Evolutionary conservation across 2,797 vertebrate genomes (phyloP).

Genomic region (Ibycter americanus): DNA sequence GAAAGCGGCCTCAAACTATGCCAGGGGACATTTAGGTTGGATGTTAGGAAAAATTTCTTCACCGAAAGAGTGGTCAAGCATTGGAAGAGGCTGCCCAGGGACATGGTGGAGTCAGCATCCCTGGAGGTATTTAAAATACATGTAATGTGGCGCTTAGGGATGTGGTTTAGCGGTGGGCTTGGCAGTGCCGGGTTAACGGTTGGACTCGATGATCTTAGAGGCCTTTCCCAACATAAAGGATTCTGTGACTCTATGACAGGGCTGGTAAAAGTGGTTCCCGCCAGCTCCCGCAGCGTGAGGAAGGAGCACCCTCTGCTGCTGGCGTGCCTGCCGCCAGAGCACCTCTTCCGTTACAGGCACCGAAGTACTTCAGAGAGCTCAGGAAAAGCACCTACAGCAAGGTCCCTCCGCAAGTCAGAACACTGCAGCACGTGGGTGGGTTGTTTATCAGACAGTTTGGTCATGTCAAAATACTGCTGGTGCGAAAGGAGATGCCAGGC

Average conservation of each 20-base stretch:
- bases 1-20: too few species aligned
- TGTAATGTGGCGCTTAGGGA: too few species aligned
- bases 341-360: fast-evolving
- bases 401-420: not conserved
- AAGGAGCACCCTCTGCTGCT: slow-evolving; percentile 62
- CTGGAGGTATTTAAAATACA: too few species aligned
- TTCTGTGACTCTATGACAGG: not conserved
- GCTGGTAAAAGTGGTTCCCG: not conserved
- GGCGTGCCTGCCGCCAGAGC: not conserved
- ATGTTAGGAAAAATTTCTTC: too few species aligned
- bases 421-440: not conserved
- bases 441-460: not conserved
- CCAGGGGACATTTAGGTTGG: too few species aligned
- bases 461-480: not conserved
- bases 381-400: not conserved
- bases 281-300: not conserved
- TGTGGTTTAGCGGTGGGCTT: too few species aligned
- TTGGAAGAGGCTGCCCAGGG: too few species aligned
- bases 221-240: too few species aligned
- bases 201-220: too few species aligned
- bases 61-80: too few species aligned
- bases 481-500: not conserved
- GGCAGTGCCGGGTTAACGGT: too few species aligned
- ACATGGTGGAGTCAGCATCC: too few species aligned
- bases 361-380: not conserved